phyloP scores from a whole-genome alignment of 2,888 invertebrate species.

The Cryptus viduatorius region DNA sequence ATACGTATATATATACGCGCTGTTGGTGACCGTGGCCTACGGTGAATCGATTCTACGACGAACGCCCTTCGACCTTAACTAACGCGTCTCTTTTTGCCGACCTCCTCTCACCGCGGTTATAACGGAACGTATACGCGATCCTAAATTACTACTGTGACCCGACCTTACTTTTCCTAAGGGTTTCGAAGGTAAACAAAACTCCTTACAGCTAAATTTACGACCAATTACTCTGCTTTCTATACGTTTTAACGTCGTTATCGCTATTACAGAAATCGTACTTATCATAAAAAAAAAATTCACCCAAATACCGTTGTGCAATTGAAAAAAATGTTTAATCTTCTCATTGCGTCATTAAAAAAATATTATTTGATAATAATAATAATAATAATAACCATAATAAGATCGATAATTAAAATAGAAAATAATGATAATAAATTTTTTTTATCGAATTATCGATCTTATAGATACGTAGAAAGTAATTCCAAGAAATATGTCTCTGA shows the following conservation, averaged over 20 bases:
- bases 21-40: conserved; percentile 70
- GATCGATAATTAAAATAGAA: no score
- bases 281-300: neutral
- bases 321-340: no score
- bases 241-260: neutral
- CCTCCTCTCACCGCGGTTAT: conserved; percentile 26
- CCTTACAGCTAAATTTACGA: neutral
- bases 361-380: neutral
- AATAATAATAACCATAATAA: no score
- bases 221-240: neutral
- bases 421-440: neutral
- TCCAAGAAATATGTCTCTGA: neutral
- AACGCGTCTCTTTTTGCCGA: conserved; percentile 65
- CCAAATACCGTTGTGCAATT: no score
- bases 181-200: conserved; percentile 10
- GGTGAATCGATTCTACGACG: conserved; percentile 74
- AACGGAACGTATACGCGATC: conserved; percentile 23
- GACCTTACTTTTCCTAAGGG: conserved; percentile 14
- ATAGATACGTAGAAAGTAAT: neutral
- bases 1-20: conserved; percentile 34
- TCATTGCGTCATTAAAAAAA: no score
- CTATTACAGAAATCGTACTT: neutral
- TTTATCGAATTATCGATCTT: neutral
- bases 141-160: conserved; percentile 26
- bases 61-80: conserved; percentile 73